Conservation (phyloP, 2,113 vertebrate species). For the Dolichallabes microphthalmus region DNA sequence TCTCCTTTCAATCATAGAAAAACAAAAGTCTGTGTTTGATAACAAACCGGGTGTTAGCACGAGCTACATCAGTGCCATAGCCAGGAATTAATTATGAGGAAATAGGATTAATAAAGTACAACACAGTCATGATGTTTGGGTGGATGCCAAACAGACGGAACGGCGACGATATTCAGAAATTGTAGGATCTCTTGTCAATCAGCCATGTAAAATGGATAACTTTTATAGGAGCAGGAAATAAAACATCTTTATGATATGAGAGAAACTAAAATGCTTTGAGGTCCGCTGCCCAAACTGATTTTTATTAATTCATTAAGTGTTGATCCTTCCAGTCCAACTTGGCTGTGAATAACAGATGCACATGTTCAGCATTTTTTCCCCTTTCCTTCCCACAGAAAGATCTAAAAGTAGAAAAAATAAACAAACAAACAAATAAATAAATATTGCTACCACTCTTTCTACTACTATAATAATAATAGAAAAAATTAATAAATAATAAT, state of each 20-base stretch:
- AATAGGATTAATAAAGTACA: background rate
- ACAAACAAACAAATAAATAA: background rate
- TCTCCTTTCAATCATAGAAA: background rate
- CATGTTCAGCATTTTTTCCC: background rate
- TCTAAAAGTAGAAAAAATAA: background rate
- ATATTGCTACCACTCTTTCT: background rate
- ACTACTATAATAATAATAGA: background rate
- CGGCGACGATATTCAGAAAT: background rate
- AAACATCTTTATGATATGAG: background rate
- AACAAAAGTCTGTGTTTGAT: background rate
- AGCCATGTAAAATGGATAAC: background rate
- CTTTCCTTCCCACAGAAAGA: too few relatives aligned
- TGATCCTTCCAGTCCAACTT: background rate
- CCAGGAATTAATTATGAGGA: background rate
- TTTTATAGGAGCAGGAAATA: background rate
- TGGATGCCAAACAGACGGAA: background rate
- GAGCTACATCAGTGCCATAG: background rate
- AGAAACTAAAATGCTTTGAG: background rate
- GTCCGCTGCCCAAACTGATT: background rate
- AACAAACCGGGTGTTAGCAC: background rate
- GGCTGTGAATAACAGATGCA: background rate
- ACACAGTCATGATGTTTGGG: background rate
- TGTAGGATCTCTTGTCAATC: background rate
- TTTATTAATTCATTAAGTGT: background rate
- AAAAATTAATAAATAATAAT: background rate